Evolutionary conservation across 2,113 vertebrate species (phyloP).

Genomic region (Glaucidium brasilianum): DNA sequence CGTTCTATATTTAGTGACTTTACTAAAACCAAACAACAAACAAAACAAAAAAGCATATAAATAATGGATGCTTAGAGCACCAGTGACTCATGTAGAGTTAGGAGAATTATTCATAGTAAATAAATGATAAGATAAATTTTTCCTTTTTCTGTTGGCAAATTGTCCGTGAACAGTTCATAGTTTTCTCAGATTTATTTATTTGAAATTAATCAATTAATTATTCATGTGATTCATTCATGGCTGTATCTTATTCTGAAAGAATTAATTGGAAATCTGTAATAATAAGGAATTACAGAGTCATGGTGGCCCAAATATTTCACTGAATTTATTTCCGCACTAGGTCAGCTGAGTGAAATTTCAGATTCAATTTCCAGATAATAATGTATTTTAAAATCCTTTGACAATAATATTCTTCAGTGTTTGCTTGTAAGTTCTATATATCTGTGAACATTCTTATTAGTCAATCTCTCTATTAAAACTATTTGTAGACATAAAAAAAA

Average conservation of each 20-base stretch:
- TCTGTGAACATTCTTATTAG: not conserved
- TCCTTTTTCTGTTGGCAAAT: not conserved
- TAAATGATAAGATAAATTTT: not conserved
- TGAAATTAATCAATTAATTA: not conserved
- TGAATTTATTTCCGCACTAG: not conserved
- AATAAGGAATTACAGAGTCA: not conserved
- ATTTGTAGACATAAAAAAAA: not conserved
- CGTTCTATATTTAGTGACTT: not conserved
- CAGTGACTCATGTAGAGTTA: not conserved
- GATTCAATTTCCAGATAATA: not conserved
- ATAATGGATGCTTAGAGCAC: not conserved
- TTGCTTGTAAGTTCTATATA: not conserved
- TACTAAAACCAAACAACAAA: not conserved
- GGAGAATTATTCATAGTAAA: not conserved
- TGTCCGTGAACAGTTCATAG: not conserved
- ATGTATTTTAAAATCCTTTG: not conserved
- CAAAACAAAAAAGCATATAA: not conserved
- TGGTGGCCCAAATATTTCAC: not conserved
- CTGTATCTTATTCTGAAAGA: not conserved
- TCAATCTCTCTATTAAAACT: not conserved
- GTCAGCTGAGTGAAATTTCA: not conserved
- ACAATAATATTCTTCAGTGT: not conserved
- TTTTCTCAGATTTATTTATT: constrained; percentile 17
- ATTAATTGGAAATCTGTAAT: not conserved
- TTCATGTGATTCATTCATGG: not conserved